Percentiles rank a stretch among this genome's conserved stretches.
Conservation (phyloP, 1,140 invertebrate genomes). For the Caenorhabditis briggsae region DNA sequence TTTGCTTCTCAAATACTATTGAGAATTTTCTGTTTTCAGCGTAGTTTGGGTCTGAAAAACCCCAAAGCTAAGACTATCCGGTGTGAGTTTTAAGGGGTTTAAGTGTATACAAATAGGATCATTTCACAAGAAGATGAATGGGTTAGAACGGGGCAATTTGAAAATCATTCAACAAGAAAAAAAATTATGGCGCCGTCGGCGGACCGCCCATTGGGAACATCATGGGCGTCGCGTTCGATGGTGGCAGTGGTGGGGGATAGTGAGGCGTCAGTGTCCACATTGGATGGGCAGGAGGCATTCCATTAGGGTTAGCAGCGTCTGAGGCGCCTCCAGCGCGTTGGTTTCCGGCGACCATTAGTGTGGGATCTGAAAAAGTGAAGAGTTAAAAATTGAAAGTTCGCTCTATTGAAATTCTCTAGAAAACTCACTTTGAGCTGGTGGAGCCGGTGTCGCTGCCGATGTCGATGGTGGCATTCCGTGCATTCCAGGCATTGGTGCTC, state of each 20-base stretch:
- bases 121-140: constrained; percentile 15
- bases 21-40: background rate
- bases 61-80: no score
- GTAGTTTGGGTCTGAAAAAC: background rate
- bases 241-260: background rate
- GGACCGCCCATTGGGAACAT: background rate
- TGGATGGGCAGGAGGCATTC: background rate
- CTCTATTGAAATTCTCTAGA: no score
- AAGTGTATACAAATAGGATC: background rate
- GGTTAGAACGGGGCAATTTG: no score
- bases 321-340: background rate
- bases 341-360: constrained; percentile 46
- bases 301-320: background rate
- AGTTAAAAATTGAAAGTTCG: background rate
- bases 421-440: constrained; percentile 26
- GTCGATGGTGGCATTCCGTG: background rate
- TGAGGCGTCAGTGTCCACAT: constrained; percentile 22
- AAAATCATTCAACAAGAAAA: no score
- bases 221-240: no score
- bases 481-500: background rate
- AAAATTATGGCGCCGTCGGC: background rate
- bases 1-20: constrained; percentile 34
- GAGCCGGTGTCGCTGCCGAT: background rate
- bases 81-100: background rate
- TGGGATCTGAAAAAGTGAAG: background rate